A percentile compares a stretch with the other conserved stretches of the same genome.
Conservation (phyloP, 2,888 invertebrate species). For the Perdita meconis region DNA sequence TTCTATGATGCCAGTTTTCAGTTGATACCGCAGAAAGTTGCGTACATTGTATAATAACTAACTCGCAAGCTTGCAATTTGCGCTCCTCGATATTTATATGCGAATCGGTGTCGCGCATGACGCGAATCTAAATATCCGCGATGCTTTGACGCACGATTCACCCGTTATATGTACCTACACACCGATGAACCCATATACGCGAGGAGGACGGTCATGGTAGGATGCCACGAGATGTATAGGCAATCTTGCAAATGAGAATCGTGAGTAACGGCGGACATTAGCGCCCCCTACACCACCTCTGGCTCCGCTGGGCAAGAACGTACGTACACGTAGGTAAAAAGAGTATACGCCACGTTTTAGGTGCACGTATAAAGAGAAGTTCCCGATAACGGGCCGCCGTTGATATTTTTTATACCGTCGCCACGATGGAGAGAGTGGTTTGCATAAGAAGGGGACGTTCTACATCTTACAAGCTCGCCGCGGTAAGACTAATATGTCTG, state of each 20-base stretch:
- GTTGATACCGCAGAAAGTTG: neutral
- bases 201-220: slow-evolving; percentile 71
- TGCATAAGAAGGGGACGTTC: slow-evolving; percentile 59
- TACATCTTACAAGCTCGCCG: slow-evolving; percentile 39
- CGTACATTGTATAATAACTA: neutral
- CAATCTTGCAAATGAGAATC: slow-evolving; percentile 84
- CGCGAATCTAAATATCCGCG: slow-evolving; percentile 35
- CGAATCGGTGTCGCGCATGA: neutral
- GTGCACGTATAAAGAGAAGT: slow-evolving; percentile 70
- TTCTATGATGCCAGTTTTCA: neutral
- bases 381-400: slow-evolving; percentile 74
- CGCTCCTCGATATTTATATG: slow-evolving; percentile 7
- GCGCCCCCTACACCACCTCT: slow-evolving; percentile 73
- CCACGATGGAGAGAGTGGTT: slow-evolving; percentile 53
- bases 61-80: neutral
- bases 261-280: slow-evolving; percentile 82
- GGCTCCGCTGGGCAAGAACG: slow-evolving; percentile 41
- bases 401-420: slow-evolving; percentile 70
- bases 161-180: slow-evolving; percentile 65
- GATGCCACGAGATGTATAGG: slow-evolving; percentile 80
- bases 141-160: slow-evolving; percentile 56
- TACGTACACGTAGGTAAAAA: slow-evolving; percentile 63
- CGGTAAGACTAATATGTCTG: slow-evolving; percentile 48
- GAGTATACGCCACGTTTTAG: slow-evolving; percentile 61
- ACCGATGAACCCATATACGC: slow-evolving; percentile 64